Evolutionary conservation across 2,113 vertebrate species (phyloP).

Genomic region (Seriola dumerili): DNA sequence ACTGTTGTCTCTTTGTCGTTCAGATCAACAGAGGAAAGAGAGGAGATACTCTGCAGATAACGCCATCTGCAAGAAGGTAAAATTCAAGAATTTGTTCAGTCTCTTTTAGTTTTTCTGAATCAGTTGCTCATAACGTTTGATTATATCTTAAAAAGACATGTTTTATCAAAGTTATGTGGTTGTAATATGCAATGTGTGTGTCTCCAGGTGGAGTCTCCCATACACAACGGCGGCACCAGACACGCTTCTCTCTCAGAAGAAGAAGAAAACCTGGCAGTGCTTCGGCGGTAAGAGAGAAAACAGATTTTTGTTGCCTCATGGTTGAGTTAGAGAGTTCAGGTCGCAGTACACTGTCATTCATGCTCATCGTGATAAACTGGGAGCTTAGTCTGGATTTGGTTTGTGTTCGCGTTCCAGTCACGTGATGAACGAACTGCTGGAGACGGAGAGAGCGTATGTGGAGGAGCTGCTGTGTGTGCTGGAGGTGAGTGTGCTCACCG

Average conservation of each 20-base stretch:
- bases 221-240: constrained; percentile 84
- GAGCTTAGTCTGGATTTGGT: background rate
- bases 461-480: constrained; percentile 98
- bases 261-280: constrained; percentile 94
- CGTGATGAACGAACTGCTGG: constrained; percentile 97
- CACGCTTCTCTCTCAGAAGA: constrained; percentile 90
- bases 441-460: constrained; percentile 95
- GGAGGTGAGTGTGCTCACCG: constrained; percentile 84
- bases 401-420: constrained; percentile 84
- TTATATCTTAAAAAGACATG: background rate
- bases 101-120: no score
- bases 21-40: constrained; percentile 84
- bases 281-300: constrained; percentile 88
- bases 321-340: background rate
- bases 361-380: background rate
- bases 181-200: background rate
- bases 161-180: no score
- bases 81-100: background rate
- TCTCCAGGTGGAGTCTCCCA: constrained; percentile 86
- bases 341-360: background rate
- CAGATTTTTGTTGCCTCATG: no score
- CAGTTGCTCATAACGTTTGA: background rate
- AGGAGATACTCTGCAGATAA: constrained; percentile 81
- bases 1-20: background rate
- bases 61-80: constrained; percentile 85